phyloP scores from a whole-genome alignment of 1,140 invertebrate species.

The Macrotrachela quadricornifera region DNA sequence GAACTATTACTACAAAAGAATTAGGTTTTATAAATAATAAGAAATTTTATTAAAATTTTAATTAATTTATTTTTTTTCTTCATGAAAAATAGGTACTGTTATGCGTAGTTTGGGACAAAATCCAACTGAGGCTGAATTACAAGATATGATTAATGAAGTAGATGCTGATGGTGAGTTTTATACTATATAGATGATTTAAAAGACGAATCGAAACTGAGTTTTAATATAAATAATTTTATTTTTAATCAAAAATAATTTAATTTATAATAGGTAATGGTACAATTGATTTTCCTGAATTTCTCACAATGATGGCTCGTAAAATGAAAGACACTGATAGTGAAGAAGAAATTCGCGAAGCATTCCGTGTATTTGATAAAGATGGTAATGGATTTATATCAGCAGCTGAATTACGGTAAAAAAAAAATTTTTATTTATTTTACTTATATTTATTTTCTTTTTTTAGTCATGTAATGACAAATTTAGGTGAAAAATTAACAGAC shows the following conservation, averaged over 20 bases:
- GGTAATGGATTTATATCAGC: conserved; percentile 1
- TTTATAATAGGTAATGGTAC: too few relatives aligned
- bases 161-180: conserved; percentile 8
- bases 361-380: conserved; percentile 1
- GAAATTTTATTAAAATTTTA: too few relatives aligned
- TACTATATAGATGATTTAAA: too few relatives aligned
- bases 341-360: background rate
- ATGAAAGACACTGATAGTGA: background rate
- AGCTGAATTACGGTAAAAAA: too few relatives aligned
- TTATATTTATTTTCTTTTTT: too few relatives aligned
- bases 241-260: too few relatives aligned
- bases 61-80: too few relatives aligned
- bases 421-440: too few relatives aligned
- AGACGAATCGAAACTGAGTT: too few relatives aligned
- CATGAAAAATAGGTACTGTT: conserved; percentile 2
- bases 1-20: conserved; percentile 98
- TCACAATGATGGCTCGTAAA: background rate
- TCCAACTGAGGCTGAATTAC: conserved; percentile 6
- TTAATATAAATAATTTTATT: too few relatives aligned
- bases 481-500: conserved; percentile 1
- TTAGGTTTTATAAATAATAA: too few relatives aligned
- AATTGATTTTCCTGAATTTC: conserved; percentile 1
- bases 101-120: conserved; percentile 7
- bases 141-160: conserved; percentile 9
- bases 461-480: background rate